These are phyloP conservation scores for Cichlasoma orientale DNA, from an alignment of 2,797 vertebrate species.

Conservation along the genomic window DNA sequence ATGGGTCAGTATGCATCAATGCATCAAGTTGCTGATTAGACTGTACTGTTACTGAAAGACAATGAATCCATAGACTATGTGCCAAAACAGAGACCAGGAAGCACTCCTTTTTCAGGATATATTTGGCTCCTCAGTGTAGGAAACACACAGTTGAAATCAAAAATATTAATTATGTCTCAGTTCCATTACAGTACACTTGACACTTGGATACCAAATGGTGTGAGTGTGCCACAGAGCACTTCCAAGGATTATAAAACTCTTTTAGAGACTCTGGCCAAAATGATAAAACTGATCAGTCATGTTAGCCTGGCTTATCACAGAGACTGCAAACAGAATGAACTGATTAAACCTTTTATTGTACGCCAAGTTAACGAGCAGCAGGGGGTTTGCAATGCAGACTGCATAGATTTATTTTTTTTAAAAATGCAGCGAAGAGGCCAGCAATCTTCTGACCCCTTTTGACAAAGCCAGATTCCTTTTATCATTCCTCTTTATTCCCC, in stretches of 20 bases:
- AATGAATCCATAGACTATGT: not conserved
- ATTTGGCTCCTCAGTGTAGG: not conserved
- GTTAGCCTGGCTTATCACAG: not conserved
- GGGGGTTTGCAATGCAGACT: not conserved
- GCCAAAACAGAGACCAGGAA: not conserved
- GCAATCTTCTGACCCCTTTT: too few species aligned
- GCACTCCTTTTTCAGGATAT: not conserved
- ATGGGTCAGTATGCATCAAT: not conserved
- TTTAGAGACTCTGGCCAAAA: too few species aligned
- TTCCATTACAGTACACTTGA: not conserved
- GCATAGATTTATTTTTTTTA: not conserved
- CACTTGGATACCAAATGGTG: not conserved
- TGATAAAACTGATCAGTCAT: too few species aligned
- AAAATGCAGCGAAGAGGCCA: not conserved
- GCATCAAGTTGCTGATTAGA: not conserved
- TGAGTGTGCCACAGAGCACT: fast-evolving
- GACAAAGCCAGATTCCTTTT: too few species aligned
- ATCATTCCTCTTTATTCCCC: too few species aligned
- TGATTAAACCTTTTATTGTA: not conserved
- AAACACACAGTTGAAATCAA: not conserved
- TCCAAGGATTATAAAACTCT: not conserved
- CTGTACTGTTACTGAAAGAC: not conserved
- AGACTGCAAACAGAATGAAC: not conserved
- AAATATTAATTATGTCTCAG: not conserved
- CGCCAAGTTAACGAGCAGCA: not conserved